Evolutionary conservation across 2,797 vertebrate genomes (phyloP), one percentile per base, ranked within the genome.

Genomic region (Chromis chromis): DNA sequence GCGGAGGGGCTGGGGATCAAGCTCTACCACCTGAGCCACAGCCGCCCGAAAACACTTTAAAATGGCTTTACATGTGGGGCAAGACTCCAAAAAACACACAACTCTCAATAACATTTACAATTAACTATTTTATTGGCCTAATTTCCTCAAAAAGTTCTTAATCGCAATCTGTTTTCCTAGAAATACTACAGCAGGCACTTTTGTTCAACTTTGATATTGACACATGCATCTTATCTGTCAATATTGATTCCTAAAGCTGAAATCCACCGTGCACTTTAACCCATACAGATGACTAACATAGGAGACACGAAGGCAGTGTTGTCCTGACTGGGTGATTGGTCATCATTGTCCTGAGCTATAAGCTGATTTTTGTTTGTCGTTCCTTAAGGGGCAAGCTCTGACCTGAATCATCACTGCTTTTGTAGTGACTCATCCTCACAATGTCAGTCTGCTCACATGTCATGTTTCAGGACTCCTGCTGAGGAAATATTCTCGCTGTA

Each of bases 361-460:
- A 3, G 9, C 39, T 12, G 27, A 28, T 22, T 65, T 36, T 36
- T 61, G 25, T 54, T 19, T 50, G 39, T n/a, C 48, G 28, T 4
- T 14, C 28, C 33, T n/a, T n/a, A 3, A 12, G 60, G 50, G 33
- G 6, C 5, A 1, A 46, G 33, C 49, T 66, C 13, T 21, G 36
- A 0, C 44, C 61, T 71, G 52, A 70, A 49, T 78, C 79, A 75
- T 56, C 52, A 6, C 16, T 6, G n/a, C 61, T 54, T 48, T 36
- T 1, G 11, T 28, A 11, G 5, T 80, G 79, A 90, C 42, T 86
- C 78, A 46, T 14, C 60, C 19, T 57, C 69, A 49, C 40, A 13
- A 1, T 49, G 69, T 68, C 55, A n/a, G 48, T 44, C 13, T 46
- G 67, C n/a, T 44, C 49, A 54, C 58, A 17, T 4, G 22, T 6